Evolutionary conservation across 2,113 vertebrate genomes (phyloP), one percentile per base, ranked within the genome.

Genomic region (Carettochelys insculpta): DNA sequence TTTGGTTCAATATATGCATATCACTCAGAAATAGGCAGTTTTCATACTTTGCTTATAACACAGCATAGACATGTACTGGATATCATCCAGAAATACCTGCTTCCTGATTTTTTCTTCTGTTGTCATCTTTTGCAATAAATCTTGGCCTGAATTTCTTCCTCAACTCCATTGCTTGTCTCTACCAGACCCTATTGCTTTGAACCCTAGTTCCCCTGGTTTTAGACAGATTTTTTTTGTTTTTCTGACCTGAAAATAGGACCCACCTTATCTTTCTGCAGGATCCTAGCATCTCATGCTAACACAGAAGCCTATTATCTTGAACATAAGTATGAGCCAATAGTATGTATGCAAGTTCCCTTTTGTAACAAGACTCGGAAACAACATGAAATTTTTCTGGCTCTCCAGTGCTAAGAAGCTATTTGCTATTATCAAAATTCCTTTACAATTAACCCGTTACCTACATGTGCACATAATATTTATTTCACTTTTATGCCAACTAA

Each of bases 401-500:
- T 92, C 1, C 8, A 82, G 53, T 87, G 25, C 34, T 76, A 82
- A 90, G 84, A 53, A 88, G 1, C 31, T n/a, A 86, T 73, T n/a
- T n/a, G n/a, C 11, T 86, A 8, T 88, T 88, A 93, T 84, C 6
- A 92, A 80, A 48, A 84, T 80, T 43, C 0, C 0, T 85, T 92
- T 77, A 76, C 54, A 68, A 77, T 54, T 93, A 86, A 88, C 92
- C 11, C 84, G 8, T 92, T 92, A 82, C 11, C 0, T 90, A n/a
- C 51, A 80, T 20, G 6, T 83, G 52, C 5, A 88, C 2, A 89
- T 89, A 68, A 92, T 45, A 45, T 31, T 85, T 78, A 89, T 51
- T 97, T 94, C n/a, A 48, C 91, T 95, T 83, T 95, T 31, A 47
- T 92, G 86, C 4, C 4, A 88, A 94, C 94, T 53, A 93, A 88